These are phyloP conservation scores for Lordiphosa fenestrarum DNA, from an alignment of 2,888 invertebrate species.

Conservation along the genomic window DNA sequence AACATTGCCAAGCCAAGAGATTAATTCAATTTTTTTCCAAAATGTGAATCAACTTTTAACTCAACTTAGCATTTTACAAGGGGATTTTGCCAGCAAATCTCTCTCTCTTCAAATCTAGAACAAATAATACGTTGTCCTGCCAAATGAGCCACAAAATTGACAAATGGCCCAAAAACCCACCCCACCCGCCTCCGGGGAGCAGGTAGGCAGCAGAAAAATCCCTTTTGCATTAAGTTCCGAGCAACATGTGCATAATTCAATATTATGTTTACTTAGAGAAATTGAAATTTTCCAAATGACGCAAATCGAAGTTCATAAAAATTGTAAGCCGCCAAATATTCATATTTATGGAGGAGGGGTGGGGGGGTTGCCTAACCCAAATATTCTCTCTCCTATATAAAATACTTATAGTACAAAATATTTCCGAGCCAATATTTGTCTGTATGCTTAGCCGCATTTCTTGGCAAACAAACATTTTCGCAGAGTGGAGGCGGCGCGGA, in stretches of 20 bases:
- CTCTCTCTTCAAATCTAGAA: constrained; percentile 6
- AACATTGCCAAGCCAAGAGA: constrained; percentile 32
- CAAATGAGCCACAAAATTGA: constrained; percentile 54
- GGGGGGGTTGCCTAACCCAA: constrained; percentile 8
- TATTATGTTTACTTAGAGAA: constrained; percentile 56
- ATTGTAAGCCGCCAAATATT: constrained; percentile 24
- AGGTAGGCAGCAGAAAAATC: constrained; percentile 30
- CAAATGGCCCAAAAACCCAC: constrained; percentile 21
- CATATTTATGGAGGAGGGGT: constrained; percentile 30
- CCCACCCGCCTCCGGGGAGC: neutral
- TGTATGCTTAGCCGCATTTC: constrained; percentile 46
- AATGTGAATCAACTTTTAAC: constrained; percentile 29
- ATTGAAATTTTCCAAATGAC: constrained; percentile 45
- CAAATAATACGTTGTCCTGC: constrained; percentile 22
- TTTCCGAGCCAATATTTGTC: constrained; percentile 51
- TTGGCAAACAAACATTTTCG: constrained; percentile 48
- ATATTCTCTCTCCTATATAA: constrained; percentile 26
- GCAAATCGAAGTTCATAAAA: constrained; percentile 38
- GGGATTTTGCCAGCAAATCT: constrained; percentile 1
- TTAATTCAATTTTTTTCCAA: constrained; percentile 56
- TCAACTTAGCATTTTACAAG: constrained; percentile 15
- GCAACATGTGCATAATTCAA: constrained; percentile 63
- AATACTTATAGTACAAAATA: constrained; percentile 29
- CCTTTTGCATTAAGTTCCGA: constrained; percentile 19
- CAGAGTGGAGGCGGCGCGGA: constrained; percentile 8